A percentile compares a stretch with the other conserved stretches of the same genome.
These are phyloP conservation scores for Amphibalanus amphitrite DNA, from an alignment of 1,140 invertebrate species.

Conservation along the genomic window DNA sequence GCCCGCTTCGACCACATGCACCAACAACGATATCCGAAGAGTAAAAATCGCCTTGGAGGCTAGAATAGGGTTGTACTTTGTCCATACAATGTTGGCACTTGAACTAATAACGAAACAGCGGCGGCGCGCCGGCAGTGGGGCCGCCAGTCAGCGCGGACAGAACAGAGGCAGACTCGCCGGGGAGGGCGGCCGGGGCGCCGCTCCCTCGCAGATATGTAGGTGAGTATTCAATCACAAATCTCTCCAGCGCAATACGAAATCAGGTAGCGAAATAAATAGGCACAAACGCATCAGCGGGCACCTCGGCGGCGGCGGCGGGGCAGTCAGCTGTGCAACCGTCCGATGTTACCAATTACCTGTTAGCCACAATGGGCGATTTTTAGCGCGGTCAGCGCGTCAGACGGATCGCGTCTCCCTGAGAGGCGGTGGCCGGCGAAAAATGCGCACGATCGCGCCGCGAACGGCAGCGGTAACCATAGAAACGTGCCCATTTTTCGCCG, in stretches of 20 bases:
- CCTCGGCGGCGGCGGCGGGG: too few relatives aligned
- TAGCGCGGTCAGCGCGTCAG: background rate
- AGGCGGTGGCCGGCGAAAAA: background rate
- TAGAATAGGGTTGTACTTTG: constrained; percentile 1
- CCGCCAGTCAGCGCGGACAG: background rate
- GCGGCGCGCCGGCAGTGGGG: background rate
- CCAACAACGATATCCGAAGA: constrained; percentile 1
- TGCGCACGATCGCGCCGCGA: background rate
- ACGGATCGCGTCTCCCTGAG: background rate
- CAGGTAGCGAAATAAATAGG: background rate
- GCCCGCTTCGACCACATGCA: background rate
- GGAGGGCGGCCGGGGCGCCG: too few relatives aligned
- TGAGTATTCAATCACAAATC: constrained; percentile 2
- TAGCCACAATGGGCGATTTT: background rate
- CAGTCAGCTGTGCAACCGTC: background rate
- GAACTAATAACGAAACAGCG: background rate
- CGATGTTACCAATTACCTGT: background rate
- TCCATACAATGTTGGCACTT: constrained; percentile 1
- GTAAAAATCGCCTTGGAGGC: background rate
- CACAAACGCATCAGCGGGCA: background rate
- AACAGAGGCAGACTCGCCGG: background rate
- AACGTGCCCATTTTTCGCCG: background rate
- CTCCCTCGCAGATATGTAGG: background rate
- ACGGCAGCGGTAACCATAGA: background rate
- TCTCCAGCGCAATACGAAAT: background rate